Base-by-base conservation (phyloP, 1,140 invertebrate species). In the Ridgeia piscesae region DNA sequence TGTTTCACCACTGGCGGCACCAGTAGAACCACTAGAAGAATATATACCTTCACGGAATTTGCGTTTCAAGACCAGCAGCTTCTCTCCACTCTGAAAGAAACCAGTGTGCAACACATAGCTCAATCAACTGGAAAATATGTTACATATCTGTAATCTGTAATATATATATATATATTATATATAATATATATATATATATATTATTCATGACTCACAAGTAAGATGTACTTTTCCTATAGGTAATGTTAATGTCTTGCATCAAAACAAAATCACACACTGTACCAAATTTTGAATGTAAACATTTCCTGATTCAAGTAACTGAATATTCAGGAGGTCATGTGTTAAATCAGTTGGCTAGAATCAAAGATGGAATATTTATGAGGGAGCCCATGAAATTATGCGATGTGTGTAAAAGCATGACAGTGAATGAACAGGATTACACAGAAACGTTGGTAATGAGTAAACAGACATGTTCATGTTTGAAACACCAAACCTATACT, bases 41-140 rank as follows among this genome's bases (percentile, higher is more conserved):
- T 77, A 77, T 77, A 77, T 77, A 31, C 58, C 17, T 14, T 93
- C 91, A 88, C 92, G 77, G 91, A 88, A 93, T 91, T 93, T 93
- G 34, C 92, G 92, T 91, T 93, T 93, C 91, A 93, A 91, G 11
- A 93, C 89, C 0, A 93, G 48, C 33, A 93, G 35, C 91, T 93
- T 93, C 34, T 92, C 92, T 33, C 93, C 93, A 91, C 34, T 58
- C 50, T 91, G 58, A 33, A 91, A 58, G 21, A 58, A 89, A 33
- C 8, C n/a, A 89, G 4, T 21, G 27, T 77, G 27, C 17, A 77
- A 77, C 58, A 77, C 0, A 77, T 17, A 77, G 0, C 2, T 21
- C 58, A 0, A 17, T 77, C 58, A 77, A 31, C 2, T 77, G 58
- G 8, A 42, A 42, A 42, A 42, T 6, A 4, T 11, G 11, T 42